Base-by-base conservation (phyloP, 1,140 invertebrate species). In the Drosophila kikkawai region DNA sequence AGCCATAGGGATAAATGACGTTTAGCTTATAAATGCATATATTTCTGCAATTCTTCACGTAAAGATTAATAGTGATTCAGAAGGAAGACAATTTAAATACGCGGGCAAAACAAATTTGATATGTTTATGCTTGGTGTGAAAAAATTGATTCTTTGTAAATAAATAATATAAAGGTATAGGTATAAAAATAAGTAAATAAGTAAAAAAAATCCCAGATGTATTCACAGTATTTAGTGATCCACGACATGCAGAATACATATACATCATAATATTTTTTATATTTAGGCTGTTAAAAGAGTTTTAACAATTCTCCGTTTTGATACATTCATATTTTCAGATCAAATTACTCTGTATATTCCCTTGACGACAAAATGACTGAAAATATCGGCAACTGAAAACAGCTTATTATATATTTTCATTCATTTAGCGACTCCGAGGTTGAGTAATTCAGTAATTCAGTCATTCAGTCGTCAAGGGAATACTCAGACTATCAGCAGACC, bases 11-110 rank as follows among this genome's bases (percentile, higher is more conserved):
- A 55, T 22, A 37, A 55, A 37, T 36, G 4, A 37, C 22, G 15
- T 19, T 55, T 9, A 9, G 4, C 51, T 55, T 37, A 22, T 55
- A 55, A 55, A 55, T 37, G 51, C 51, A 55, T 19, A 55, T 19
- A 36, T 19, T 19, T 37, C 17, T 37, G 8, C 0, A 13, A 19
- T 19, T 53, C 7, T 36, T 32, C 15, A 32, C 7, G 15, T 29
- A n/a, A 4, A 50, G 48, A 9, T 32, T 32, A 48, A 4, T 1
- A 19, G 42, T 45, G 17, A 19, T 45, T 45, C 5, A 45, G 11
- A 11, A 22, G 26, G 26, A 22, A 45, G 9, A 13, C 17, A 53
- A 19, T 53, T 19, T 7, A 13, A 36, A 19, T 36, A 17, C 17
- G 4, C 7, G 19, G n/a, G n/a, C n/a, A 34, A 51, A 34, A 12